These are phyloP conservation scores for Mallateleia sp. DNA, from an alignment of 2,888 invertebrate genomes.

Conservation along the genomic window DNA sequence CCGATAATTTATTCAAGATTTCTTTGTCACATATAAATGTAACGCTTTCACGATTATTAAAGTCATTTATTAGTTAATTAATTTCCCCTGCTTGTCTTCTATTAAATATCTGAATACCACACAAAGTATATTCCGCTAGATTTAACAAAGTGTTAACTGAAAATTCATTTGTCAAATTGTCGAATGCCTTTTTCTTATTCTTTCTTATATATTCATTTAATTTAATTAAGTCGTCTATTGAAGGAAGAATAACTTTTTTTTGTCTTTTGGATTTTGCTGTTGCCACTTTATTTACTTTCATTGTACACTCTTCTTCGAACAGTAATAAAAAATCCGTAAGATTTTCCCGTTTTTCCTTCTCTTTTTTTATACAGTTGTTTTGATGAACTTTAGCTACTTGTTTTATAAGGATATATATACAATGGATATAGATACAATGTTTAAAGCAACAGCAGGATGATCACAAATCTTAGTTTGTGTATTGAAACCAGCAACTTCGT, in stretches of 20 bases:
- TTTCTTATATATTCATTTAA: not conserved
- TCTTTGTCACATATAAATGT: no score
- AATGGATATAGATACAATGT: no score
- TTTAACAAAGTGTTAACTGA: not conserved
- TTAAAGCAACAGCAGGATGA: no score
- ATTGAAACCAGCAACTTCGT: no score
- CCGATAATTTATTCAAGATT: no score
- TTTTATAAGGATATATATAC: no score
- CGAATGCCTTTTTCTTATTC: not conserved
- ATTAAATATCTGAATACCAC: slow-evolving; percentile 44
- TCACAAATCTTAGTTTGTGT: no score
- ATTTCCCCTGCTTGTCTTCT: slow-evolving; percentile 59
- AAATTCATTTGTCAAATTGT: slow-evolving; percentile 3
- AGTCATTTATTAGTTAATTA: slow-evolving; percentile 48
- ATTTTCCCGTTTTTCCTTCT: no score
- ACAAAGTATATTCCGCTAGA: slow-evolving; percentile 27
- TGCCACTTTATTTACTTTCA: not conserved
- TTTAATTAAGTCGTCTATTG: not conserved
- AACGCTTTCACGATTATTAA: not conserved
- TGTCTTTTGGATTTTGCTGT: not conserved
- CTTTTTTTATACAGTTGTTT: no score
- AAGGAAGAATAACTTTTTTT: not conserved
- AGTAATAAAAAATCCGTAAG: no score
- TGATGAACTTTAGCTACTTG: no score
- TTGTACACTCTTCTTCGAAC: no score